phyloP scores from a whole-genome alignment of 1,140 invertebrate genomes.

The Drosophila kikkawai region DNA sequence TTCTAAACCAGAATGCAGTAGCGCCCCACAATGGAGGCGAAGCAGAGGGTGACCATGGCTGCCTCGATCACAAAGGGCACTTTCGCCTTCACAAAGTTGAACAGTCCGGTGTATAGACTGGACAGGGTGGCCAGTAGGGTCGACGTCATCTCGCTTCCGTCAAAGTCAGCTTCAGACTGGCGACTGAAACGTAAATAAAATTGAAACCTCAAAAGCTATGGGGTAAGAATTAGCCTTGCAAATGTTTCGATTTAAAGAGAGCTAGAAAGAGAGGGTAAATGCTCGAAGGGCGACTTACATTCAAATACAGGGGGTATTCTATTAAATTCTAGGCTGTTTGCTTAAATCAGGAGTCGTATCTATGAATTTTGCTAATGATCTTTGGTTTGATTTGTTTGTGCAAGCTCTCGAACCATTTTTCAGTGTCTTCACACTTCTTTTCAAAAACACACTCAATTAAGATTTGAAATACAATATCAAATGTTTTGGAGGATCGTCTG shows the following conservation, averaged over 20 bases:
- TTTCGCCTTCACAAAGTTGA: conserved; percentile 69
- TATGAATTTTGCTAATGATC: neutral
- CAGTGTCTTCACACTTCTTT: no score
- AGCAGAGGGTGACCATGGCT: conserved; percentile 70
- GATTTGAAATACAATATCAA: neutral
- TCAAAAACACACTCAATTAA: neutral
- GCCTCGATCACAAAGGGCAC: conserved; percentile 72
- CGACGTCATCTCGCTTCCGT: conserved; percentile 55
- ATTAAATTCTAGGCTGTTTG: neutral
- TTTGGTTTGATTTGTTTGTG: neutral
- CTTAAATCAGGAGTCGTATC: neutral
- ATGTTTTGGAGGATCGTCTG: conserved; percentile 24
- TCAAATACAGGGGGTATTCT: conserved; percentile 10
- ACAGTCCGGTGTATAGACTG: conserved; percentile 58
- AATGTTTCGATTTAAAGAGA: conserved; percentile 34
- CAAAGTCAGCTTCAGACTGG: conserved; percentile 51
- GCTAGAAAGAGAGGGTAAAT: conserved; percentile 1
- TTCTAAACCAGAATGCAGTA: conserved; percentile 52
- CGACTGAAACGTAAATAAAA: conserved; percentile 54
- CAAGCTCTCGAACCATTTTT: neutral
- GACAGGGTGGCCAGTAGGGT: conserved; percentile 53
- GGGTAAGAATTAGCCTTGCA: conserved; percentile 54
- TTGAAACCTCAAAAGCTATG: conserved; percentile 16
- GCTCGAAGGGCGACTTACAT: conserved; percentile 23
- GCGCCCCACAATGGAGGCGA: conserved; percentile 65